Evolutionary conservation across 2,113 vertebrate species (phyloP), one percentile per base, ranked within the genome.

Genomic region (Zosterops japonicus): DNA sequence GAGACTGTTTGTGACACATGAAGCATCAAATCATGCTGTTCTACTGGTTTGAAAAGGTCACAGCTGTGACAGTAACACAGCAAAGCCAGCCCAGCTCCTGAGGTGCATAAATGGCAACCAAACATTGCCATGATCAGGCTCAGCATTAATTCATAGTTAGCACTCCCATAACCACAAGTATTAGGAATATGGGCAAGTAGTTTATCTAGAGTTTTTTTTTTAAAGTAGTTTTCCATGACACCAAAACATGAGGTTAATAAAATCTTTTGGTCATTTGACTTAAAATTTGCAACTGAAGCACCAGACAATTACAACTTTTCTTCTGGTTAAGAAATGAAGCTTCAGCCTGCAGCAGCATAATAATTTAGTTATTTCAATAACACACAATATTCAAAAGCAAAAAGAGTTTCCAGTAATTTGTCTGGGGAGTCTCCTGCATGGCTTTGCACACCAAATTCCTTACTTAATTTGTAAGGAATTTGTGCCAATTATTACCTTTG

Each of bases 31-130:
- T 41, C 53, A 46, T 47, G 67, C 53, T 72, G 53, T 67, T 83
- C 49, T 49, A 50, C 27, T 89, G 49, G 18, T 49, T 83, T 87
- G 76, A 63, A 92, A 84, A 83, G 21, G 35, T 80, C 91, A 77
- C 17, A 71, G 31, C 15, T 63, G n/a, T 53, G 61, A 72, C 35
- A 92, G 24, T n/a, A 70, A 78, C 46, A 82, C 39, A 69, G 80
- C 35, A 92, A 87, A 94, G 36, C 5, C 64, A 85, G 28, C 14
- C 33, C 46, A 65, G 35, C 53, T 59, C 39, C 50, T 79, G 49
- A 83, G 39, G 31, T 29, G 27, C 10, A 42, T 6, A 36, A 83
- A n/a, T 67, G 39, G 21, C 56, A 94, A 53, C 5, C 28, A 52
- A 77, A 91, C 15, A 76, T 47, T 83, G 35, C 47, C 31, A 47